Percentiles rank a stretch among this genome's conserved stretches.
These are phyloP conservation scores for Cladopsammia gracilis DNA, from an alignment of 64 coral and sea anemone species.

Conservation along the genomic window DNA sequence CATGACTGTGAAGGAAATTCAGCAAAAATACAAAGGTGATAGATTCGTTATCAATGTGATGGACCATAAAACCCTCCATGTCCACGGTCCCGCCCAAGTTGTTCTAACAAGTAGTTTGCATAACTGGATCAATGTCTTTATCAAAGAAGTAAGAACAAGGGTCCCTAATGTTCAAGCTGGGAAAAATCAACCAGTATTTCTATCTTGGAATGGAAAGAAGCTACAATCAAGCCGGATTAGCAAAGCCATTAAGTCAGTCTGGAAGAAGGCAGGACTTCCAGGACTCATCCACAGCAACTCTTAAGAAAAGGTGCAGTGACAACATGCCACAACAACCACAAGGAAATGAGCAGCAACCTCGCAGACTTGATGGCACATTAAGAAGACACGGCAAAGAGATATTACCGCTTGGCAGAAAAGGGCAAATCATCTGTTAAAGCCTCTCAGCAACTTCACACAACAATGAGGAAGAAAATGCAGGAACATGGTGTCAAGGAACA, in stretches of 20 bases:
- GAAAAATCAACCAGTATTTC: slow-evolving; percentile 50
- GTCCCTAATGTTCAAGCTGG: neutral
- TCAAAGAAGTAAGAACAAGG: neutral
- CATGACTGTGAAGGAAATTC: slow-evolving; percentile 8
- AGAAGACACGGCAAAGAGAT: slow-evolving; percentile 40
- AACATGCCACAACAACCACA: slow-evolving; percentile 37
- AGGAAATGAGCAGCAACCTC: slow-evolving; percentile 24
- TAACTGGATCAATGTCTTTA: slow-evolving; percentile 10
- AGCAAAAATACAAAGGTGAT: neutral
- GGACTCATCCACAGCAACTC: slow-evolving; percentile 42
- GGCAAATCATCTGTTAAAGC: too few relatives aligned
- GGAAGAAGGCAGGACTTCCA: slow-evolving; percentile 64
- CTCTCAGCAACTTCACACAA: too few relatives aligned
- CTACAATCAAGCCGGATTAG: slow-evolving; percentile 64
- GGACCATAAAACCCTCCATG: neutral
- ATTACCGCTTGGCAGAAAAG: too few relatives aligned
- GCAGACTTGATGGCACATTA: slow-evolving; percentile 73
- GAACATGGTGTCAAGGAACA: too few relatives aligned
- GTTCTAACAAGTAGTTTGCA: neutral
- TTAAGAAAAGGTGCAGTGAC: slow-evolving; percentile 79
- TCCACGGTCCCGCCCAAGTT: neutral
- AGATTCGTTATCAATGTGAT: neutral
- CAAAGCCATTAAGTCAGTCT: slow-evolving; percentile 67
- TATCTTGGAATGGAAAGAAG: slow-evolving; percentile 74
- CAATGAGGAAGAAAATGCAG: too few relatives aligned